phyloP scores from a whole-genome alignment of 2,888 invertebrate genomes.

The Scaptodrosophila latifasciaeformis region DNA sequence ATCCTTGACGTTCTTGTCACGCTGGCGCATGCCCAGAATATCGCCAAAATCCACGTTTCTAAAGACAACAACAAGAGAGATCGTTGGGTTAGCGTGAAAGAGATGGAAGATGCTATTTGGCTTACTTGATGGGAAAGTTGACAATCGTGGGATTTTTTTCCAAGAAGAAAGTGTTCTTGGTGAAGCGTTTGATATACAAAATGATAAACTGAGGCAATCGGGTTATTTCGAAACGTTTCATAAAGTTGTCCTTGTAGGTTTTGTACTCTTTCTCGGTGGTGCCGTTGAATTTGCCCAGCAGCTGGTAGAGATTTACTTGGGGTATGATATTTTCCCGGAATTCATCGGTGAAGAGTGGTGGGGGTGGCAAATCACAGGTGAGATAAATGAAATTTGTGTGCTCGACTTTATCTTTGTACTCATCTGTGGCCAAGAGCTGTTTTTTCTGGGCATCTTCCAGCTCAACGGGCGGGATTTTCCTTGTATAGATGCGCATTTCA shows the following conservation, averaged over 20 bases:
- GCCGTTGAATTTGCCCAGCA: constrained; percentile 97
- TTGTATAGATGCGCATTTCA: constrained; percentile 90
- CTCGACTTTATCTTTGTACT: constrained; percentile 90
- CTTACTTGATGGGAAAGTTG: constrained; percentile 99
- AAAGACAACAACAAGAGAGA: too few species aligned
- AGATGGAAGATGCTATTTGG: constrained; percentile 36
- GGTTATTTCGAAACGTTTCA: constrained; percentile 97
- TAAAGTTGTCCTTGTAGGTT: constrained; percentile 98
- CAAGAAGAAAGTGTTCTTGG: constrained; percentile 98
- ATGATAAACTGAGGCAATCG: constrained; percentile 95
- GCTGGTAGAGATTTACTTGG: constrained; percentile 94
- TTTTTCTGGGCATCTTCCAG: constrained; percentile 91
- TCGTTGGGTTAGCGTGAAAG: neutral
- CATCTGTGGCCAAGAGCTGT: constrained; percentile 85
- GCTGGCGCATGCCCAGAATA: constrained; percentile 89
- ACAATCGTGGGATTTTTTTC: constrained; percentile 99
- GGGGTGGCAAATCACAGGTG: constrained; percentile 97
- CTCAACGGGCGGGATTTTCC: constrained; percentile 95
- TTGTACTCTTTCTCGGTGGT: constrained; percentile 97
- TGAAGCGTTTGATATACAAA: constrained; percentile 97
- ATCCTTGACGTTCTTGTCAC: constrained; percentile 81
- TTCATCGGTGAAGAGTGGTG: constrained; percentile 98
- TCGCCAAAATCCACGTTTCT: constrained; percentile 98
- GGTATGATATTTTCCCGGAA: constrained; percentile 99
- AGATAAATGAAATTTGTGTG: constrained; percentile 96